These are phyloP conservation scores for Scaptodrosophila lebanonensis DNA, from an alignment of 1,140 invertebrate genomes.

Conservation along the genomic window DNA sequence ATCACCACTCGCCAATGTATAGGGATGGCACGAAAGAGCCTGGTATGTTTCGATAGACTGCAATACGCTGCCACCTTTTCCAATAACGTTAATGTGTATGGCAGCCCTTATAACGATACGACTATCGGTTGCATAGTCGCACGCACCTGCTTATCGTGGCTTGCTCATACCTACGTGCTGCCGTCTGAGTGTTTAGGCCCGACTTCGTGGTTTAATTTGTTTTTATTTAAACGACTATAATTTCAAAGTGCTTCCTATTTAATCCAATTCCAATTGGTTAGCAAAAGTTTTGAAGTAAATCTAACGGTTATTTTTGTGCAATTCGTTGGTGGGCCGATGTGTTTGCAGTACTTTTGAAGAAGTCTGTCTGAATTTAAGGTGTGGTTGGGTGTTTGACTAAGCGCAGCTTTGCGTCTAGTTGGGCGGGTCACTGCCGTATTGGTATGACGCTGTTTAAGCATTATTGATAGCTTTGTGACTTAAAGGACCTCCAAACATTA, in stretches of 20 bases:
- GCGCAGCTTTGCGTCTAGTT: constrained; percentile 21
- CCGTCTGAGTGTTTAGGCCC: constrained; percentile 25
- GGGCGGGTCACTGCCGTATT: no score
- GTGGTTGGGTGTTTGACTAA: constrained; percentile 48
- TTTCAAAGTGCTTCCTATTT: constrained; percentile 27
- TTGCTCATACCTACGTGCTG: constrained; percentile 39
- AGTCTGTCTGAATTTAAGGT: constrained; percentile 57
- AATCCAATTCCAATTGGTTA: constrained; percentile 16
- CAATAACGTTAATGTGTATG: background rate
- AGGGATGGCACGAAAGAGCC: background rate
- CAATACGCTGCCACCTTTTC: constrained; percentile 1
- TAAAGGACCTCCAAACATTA: no score
- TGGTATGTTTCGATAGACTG: background rate
- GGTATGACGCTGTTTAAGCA: no score
- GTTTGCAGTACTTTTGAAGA: background rate
- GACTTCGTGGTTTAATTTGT: constrained; percentile 48
- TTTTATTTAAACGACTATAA: constrained; percentile 51
- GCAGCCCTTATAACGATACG: constrained; percentile 16
- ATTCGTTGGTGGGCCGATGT: background rate
- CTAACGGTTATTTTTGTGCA: background rate
- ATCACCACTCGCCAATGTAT: constrained; percentile 27
- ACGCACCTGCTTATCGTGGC: constrained; percentile 38
- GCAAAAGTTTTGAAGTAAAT: background rate
- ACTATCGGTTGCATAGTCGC: no score
- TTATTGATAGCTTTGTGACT: background rate